Conservation (phyloP, 1,140 invertebrate species). For the Hirudo medicinalis region DNA sequence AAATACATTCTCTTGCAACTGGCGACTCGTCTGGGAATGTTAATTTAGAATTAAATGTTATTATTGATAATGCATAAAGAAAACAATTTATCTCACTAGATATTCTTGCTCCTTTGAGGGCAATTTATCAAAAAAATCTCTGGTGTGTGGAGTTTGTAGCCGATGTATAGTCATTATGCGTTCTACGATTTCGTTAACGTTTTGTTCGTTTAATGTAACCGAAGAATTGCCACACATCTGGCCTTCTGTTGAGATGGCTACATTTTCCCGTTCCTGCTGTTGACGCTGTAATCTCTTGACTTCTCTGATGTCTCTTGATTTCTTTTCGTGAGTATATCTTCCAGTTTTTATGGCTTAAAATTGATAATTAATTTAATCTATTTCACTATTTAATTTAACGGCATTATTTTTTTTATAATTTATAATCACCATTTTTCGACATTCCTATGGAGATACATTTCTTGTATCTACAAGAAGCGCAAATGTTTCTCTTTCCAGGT, state of each 20-base stretch:
- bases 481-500: constrained; percentile 31
- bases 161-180: constrained; percentile 18
- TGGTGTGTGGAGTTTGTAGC: constrained; percentile 20
- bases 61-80: not conserved
- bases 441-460: constrained; percentile 36
- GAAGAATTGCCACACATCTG: not conserved
- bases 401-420: not conserved
- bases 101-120: constrained; percentile 22
- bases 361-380: not conserved
- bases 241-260: not conserved
- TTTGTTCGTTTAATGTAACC: not conserved
- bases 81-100: constrained; percentile 18
- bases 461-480: constrained; percentile 33
- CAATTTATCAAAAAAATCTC: constrained; percentile 22
- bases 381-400: not conserved
- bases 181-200: constrained; percentile 21
- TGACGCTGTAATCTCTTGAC: constrained; percentile 28
- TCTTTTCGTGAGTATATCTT: constrained; percentile 36
- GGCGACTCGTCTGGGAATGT: constrained; percentile 19
- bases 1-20: constrained; percentile 27
- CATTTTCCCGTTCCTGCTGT: not conserved
- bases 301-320: constrained; percentile 34
- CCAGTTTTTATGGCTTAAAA: constrained; percentile 35
- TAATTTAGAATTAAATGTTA: no score
- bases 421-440: constrained; percentile 34